phyloP scores from a whole-genome alignment of 2,888 invertebrate species.

The Celastrina argiolus region DNA sequence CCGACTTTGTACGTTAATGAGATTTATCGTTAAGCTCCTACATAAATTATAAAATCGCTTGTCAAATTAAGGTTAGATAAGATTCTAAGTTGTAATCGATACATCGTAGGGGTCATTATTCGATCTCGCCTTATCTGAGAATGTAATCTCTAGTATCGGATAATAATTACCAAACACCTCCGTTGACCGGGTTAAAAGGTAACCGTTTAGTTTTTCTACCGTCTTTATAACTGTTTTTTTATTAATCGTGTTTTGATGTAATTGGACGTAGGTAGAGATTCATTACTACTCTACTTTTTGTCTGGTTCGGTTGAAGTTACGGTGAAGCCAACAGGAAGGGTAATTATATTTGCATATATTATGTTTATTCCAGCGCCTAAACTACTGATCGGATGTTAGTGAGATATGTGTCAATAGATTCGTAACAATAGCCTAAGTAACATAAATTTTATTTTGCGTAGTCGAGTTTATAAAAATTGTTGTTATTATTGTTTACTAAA shows the following conservation, averaged over 20 bases:
- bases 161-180: slow-evolving; percentile 11
- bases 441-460: too few relatives aligned
- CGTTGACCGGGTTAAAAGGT: slow-evolving; percentile 12
- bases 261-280: not conserved
- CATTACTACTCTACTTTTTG: not conserved
- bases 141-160: slow-evolving; percentile 6
- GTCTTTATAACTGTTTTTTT: not conserved
- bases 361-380: too few relatives aligned
- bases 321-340: too few relatives aligned
- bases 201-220: slow-evolving; percentile 9
- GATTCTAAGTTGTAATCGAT: slow-evolving; percentile 3
- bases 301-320: not conserved
- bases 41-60: slow-evolving; percentile 19
- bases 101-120: slow-evolving; percentile 5
- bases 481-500: too few relatives aligned
- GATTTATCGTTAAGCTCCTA: not conserved
- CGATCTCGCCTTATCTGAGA: slow-evolving; percentile 1
- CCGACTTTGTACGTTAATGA: not conserved
- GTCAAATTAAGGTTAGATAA: not conserved
- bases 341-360: too few relatives aligned
- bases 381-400: too few relatives aligned
- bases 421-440: too few relatives aligned
- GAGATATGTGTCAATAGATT: too few relatives aligned
- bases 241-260: not conserved
- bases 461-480: too few relatives aligned